Percentiles rank a stretch among this genome's conserved stretches.
Conservation (phyloP, 2,113 vertebrate species). For the Puma concolor region DNA sequence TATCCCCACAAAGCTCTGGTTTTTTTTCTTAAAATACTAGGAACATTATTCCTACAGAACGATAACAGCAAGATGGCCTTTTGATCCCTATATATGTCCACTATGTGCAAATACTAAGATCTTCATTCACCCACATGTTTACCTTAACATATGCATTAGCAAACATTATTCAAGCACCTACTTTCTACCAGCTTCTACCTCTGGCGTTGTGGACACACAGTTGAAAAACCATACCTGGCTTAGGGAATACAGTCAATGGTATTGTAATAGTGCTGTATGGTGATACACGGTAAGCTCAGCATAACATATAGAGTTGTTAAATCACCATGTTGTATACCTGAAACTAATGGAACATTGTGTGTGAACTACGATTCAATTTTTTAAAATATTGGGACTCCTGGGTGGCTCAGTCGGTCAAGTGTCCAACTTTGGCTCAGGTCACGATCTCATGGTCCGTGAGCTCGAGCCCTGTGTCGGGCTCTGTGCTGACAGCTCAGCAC, state of each 20-base stretch:
- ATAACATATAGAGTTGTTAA: background rate
- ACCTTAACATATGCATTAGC: background rate
- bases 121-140: rapidly evolving
- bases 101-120: background rate
- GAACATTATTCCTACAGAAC: background rate
- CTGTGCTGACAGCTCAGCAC: too few relatives aligned
- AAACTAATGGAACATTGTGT: background rate
- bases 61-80: background rate
- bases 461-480: rapidly evolving
- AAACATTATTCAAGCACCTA: background rate
- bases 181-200: background rate
- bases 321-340: background rate
- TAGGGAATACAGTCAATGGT: background rate
- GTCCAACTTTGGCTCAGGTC: too few relatives aligned
- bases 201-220: background rate
- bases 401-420: too few relatives aligned
- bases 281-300: background rate
- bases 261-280: background rate
- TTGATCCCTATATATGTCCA: background rate
- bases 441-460: too few relatives aligned
- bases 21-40: background rate
- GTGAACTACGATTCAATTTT: background rate
- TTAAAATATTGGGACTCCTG: too few relatives aligned
- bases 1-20: background rate
- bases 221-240: background rate